Percentiles rank a stretch among this genome's conserved stretches.
phyloP scores from a whole-genome alignment of 2,888 invertebrate genomes.

The Pammene aurita region DNA sequence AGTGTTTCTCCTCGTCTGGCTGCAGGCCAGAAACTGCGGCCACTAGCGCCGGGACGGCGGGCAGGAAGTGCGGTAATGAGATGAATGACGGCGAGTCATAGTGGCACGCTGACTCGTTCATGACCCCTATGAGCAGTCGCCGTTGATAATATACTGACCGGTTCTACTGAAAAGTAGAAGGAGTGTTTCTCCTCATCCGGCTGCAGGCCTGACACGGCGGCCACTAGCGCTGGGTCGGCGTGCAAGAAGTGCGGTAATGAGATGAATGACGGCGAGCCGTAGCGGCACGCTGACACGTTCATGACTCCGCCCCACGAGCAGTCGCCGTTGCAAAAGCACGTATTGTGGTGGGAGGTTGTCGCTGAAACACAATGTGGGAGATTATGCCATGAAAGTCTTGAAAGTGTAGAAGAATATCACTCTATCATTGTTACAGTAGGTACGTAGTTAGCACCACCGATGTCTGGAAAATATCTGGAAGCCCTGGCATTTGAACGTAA shows the following conservation, averaged over 20 bases:
- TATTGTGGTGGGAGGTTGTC: slow-evolving; percentile 82
- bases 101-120: slow-evolving; percentile 91
- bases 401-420: too few species aligned
- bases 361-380: slow-evolving; percentile 69
- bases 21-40: slow-evolving; percentile 86
- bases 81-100: slow-evolving; percentile 92
- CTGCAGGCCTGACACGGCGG: slow-evolving; percentile 86
- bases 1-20: slow-evolving; percentile 87
- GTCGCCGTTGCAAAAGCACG: slow-evolving; percentile 89
- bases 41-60: slow-evolving; percentile 87
- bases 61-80: slow-evolving; percentile 92
- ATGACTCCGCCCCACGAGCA: slow-evolving; percentile 89
- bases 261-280: slow-evolving; percentile 91
- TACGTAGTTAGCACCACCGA: too few species aligned
- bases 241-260: slow-evolving; percentile 93
- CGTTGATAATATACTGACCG: slow-evolving; percentile 77
- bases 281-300: slow-evolving; percentile 91
- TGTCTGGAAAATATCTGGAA: too few species aligned
- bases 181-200: slow-evolving; percentile 88
- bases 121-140: slow-evolving; percentile 75
- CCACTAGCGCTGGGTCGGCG: slow-evolving; percentile 86
- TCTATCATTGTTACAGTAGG: too few species aligned
- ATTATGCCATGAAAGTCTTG: too few species aligned
- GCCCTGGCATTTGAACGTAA: too few species aligned
- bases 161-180: slow-evolving; percentile 90